Conservation (phyloP, 1,140 invertebrate species). For the Scaptomyza montana region DNA sequence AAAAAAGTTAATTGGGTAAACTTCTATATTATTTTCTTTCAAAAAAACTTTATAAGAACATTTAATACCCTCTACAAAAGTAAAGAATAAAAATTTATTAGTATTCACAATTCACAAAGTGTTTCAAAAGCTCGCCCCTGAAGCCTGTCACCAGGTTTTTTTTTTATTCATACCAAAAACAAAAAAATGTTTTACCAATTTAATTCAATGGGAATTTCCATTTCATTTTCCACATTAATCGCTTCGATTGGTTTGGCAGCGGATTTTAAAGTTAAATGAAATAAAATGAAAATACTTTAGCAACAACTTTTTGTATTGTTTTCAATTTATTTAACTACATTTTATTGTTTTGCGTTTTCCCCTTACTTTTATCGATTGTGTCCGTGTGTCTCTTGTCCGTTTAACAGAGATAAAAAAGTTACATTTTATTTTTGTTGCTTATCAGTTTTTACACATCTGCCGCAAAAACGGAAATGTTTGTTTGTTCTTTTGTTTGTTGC, state of each 20-base stretch:
- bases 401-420: conserved; percentile 21
- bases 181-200: not conserved
- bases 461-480: conserved; percentile 72
- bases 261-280: conserved; percentile 35
- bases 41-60: too few relatives aligned
- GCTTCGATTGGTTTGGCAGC: conserved; percentile 31
- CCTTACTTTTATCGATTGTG: conserved; percentile 15
- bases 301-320: conserved; percentile 21
- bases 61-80: too few relatives aligned
- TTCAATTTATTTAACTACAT: conserved; percentile 2
- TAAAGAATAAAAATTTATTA: too few relatives aligned
- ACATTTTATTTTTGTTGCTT: conserved; percentile 39
- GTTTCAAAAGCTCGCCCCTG: not conserved
- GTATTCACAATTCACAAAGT: not conserved
- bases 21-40: too few relatives aligned
- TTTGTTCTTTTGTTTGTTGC: conserved; percentile 46
- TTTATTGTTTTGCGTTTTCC: conserved; percentile 7
- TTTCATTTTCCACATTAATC: conserved; percentile 27
- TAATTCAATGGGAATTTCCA: conserved; percentile 18
- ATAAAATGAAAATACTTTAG: conserved; percentile 48
- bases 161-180: not conserved
- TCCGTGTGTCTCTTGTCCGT: conserved; percentile 8
- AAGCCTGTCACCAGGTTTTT: not conserved
- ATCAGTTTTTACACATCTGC: conserved; percentile 55
- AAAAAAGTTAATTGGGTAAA: too few relatives aligned